Evolutionary conservation across 2,888 invertebrate species (phyloP).

Genomic region (Parasteatoda lunata): DNA sequence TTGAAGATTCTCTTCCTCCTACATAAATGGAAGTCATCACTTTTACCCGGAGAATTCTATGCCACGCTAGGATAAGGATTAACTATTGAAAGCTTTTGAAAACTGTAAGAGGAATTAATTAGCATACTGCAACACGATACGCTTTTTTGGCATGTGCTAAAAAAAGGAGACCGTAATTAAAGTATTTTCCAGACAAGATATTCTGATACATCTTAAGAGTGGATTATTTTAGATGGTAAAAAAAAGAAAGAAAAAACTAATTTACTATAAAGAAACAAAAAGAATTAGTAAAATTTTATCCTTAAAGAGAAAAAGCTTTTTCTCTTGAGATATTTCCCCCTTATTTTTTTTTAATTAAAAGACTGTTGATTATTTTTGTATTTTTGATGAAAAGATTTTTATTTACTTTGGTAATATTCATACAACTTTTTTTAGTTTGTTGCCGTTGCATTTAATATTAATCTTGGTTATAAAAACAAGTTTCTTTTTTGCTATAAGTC

Average conservation of each 20-base stretch:
- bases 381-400: no score
- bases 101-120: conserved; percentile 29
- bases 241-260: neutral
- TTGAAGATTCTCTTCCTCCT: neutral
- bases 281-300: neutral
- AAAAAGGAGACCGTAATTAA: conserved; percentile 32
- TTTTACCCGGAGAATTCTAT: neutral
- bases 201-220: neutral
- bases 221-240: neutral
- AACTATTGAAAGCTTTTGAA: conserved; percentile 7
- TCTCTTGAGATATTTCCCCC: no score
- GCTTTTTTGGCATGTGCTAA: neutral
- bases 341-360: no score
- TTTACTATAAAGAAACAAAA: neutral
- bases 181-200: conserved; percentile 13
- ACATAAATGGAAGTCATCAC: neutral
- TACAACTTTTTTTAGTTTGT: no score
- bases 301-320: no score
- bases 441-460: no score
- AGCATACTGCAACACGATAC: conserved; percentile 31
- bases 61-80: conserved; percentile 1
- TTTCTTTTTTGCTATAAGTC: no score
- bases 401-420: no score
- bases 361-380: no score
- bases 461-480: no score